Conservation (phyloP, 1,140 invertebrate species). For the Drosophila novamexicana region DNA sequence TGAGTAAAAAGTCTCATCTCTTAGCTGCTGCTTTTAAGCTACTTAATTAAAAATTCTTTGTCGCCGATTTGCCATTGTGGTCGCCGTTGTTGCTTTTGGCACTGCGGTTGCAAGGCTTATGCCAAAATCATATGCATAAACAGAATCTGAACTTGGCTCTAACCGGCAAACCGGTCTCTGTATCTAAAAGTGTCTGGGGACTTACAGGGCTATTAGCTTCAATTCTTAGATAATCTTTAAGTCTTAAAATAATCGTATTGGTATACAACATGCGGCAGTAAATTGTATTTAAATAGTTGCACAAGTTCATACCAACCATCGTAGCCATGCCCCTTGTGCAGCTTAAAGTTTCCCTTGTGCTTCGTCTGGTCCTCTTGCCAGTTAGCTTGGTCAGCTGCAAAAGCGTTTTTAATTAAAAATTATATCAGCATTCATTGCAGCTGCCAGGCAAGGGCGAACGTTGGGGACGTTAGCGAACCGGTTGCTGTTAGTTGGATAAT, state of each 20-base stretch:
- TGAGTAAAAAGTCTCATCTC: neutral
- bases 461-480: constrained; percentile 5
- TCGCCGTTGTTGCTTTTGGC: constrained; percentile 11
- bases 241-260: constrained; percentile 9
- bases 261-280: constrained; percentile 1
- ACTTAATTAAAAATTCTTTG: constrained; percentile 70
- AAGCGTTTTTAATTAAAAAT: constrained; percentile 76
- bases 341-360: constrained; percentile 6
- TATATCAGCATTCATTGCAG: constrained; percentile 66
- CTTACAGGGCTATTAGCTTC: constrained; percentile 53
- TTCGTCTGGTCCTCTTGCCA: neutral
- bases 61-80: constrained; percentile 45
- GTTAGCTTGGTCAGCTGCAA: constrained; percentile 37
- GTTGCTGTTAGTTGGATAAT: constrained; percentile 35
- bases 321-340: constrained; percentile 1
- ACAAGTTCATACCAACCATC: constrained; percentile 44
- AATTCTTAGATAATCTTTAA: constrained; percentile 11
- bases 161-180: constrained; percentile 23
- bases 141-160: constrained; percentile 29
- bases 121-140: constrained; percentile 43
- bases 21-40: constrained; percentile 29
- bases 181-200: constrained; percentile 26
- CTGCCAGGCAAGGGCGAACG: constrained; percentile 32
- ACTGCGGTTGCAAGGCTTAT: constrained; percentile 26
- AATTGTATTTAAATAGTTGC: constrained; percentile 64